phyloP scores from a whole-genome alignment of 2,113 vertebrate genomes.

The Prolemur simus region DNA sequence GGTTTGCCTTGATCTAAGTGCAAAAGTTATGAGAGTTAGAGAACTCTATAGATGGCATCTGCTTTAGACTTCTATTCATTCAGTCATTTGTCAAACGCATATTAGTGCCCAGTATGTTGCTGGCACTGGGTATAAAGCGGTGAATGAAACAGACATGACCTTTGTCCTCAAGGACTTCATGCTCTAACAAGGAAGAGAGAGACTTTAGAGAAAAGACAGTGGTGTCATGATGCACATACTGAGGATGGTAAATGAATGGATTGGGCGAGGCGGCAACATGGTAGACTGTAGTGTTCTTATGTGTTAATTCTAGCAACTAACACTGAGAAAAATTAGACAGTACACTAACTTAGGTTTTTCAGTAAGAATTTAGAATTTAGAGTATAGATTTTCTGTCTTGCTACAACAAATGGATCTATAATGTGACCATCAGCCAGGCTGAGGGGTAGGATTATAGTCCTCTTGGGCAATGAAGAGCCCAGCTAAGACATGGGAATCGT shows the following conservation, averaged over 20 bases:
- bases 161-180: background rate
- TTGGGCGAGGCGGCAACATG: background rate
- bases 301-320: background rate
- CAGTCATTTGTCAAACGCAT: background rate
- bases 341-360: background rate
- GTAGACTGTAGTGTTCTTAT: background rate
- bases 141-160: background rate
- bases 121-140: background rate
- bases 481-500: background rate
- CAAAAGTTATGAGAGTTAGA: background rate
- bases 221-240: too few relatives aligned
- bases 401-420: background rate
- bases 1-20: background rate
- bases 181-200: background rate
- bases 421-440: background rate
- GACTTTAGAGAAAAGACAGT: background rate
- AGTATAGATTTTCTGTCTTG: background rate
- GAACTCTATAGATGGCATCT: background rate
- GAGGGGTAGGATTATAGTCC: background rate
- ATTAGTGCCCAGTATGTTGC: background rate
- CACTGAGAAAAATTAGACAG: background rate
- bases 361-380: background rate
- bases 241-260: too few relatives aligned
- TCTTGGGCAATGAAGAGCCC: background rate
- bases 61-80: background rate